phyloP scores from a whole-genome alignment of 1,140 invertebrate genomes.

The Dryas iulia region DNA sequence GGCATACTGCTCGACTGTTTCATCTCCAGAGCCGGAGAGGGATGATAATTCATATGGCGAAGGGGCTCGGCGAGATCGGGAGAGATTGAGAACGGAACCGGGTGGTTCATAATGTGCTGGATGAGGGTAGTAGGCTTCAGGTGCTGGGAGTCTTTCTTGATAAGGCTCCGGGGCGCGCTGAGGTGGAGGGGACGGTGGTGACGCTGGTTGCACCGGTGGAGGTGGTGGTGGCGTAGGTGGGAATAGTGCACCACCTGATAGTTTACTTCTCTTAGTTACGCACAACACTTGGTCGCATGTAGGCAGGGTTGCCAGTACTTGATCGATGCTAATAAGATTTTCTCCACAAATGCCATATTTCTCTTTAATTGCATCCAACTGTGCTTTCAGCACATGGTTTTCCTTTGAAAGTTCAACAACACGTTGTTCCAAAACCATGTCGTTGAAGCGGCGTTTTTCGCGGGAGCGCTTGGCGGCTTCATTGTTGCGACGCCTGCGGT shows the following conservation, averaged over 20 bases:
- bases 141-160: conserved; percentile 73
- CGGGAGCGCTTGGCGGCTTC: conserved; percentile 96
- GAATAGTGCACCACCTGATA: conserved; percentile 81
- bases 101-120: conserved; percentile 77
- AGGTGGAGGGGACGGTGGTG: conserved; percentile 78
- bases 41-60: conserved; percentile 86
- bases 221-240: conserved; percentile 83
- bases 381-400: conserved; percentile 95
- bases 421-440: conserved; percentile 96
- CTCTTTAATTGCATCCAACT: conserved; percentile 95
- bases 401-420: conserved; percentile 97
- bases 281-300: conserved; percentile 90
- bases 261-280: conserved; percentile 89
- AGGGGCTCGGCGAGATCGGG: conserved; percentile 80
- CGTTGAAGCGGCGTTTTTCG: conserved; percentile 97
- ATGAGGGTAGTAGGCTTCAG: conserved; percentile 74
- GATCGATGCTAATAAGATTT: conserved; percentile 91
- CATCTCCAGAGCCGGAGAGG: conserved; percentile 86
- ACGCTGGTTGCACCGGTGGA: conserved; percentile 85
- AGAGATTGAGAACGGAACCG: conserved; percentile 85
- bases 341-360: conserved; percentile 96
- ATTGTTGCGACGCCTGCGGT: conserved; percentile 95
- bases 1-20: conserved; percentile 79
- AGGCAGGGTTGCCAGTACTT: conserved; percentile 91
- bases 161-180: conserved; percentile 80